A percentile compares a stretch with the other conserved stretches of the same genome.
phyloP scores from a whole-genome alignment of 1,140 invertebrate genomes.

The Solen grandis region DNA sequence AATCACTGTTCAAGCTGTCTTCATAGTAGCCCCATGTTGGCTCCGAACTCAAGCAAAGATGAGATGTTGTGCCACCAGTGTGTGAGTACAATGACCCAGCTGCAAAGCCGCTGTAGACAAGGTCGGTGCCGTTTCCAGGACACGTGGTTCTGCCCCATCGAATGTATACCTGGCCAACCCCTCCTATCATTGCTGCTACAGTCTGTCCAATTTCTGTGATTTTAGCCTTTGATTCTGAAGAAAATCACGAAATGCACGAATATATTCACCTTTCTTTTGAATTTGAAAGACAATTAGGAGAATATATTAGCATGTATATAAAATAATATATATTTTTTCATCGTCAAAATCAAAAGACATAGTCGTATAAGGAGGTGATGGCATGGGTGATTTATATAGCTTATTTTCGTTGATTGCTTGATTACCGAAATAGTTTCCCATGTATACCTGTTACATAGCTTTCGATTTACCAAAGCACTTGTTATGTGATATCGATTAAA shows the following conservation, averaged over 20 bases:
- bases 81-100: neutral
- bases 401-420: too few species aligned
- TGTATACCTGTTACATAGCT: too few species aligned
- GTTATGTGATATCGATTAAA: too few species aligned
- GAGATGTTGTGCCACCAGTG: neutral
- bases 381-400: too few species aligned
- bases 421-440: too few species aligned
- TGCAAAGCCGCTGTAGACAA: conserved; percentile 14
- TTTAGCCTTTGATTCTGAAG: neutral
- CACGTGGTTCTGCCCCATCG: conserved; percentile 30
- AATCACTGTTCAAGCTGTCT: neutral
- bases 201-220: neutral
- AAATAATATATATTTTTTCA: too few species aligned
- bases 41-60: conserved; percentile 9
- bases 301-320: neutral
- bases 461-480: too few species aligned
- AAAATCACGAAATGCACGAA: neutral
- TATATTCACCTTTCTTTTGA: neutral
- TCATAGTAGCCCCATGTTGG: conserved; percentile 11
- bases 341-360: too few species aligned
- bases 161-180: neutral
- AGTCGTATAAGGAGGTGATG: too few species aligned
- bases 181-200: neutral
- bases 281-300: neutral
- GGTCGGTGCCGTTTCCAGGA: neutral